A percentile compares a stretch with the other conserved stretches of the same genome.
Conservation (phyloP, 2,888 invertebrate genomes). For the Synanthedon andrenaeformis region DNA sequence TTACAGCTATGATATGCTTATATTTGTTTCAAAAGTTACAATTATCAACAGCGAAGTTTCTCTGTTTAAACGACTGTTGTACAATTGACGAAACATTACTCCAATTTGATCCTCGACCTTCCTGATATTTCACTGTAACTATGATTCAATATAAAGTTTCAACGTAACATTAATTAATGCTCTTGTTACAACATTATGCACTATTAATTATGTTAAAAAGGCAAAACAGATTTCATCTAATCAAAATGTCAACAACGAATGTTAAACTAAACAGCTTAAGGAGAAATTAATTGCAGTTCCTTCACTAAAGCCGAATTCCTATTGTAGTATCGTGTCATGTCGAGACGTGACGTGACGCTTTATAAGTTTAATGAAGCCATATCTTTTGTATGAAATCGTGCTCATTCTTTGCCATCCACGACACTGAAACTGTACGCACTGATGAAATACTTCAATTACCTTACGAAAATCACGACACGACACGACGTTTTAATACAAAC, state of each 20-base stretch:
- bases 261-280: slow-evolving; percentile 66
- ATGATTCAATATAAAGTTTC: slow-evolving; percentile 20
- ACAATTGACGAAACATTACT: slow-evolving; percentile 64
- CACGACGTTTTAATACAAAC: too few species aligned
- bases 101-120: slow-evolving; percentile 46
- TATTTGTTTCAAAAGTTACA: slow-evolving; percentile 78
- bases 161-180: slow-evolving; percentile 54
- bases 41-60: slow-evolving; percentile 70
- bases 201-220: slow-evolving; percentile 61
- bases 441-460: too few species aligned
- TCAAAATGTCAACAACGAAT: slow-evolving; percentile 68
- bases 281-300: slow-evolving; percentile 36
- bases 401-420: too few species aligned
- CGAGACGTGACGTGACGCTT: too few species aligned
- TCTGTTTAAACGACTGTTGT: slow-evolving; percentile 43
- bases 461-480: too few species aligned
- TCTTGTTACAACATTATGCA: slow-evolving; percentile 59
- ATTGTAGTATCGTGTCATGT: too few species aligned
- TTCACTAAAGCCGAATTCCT: slow-evolving; percentile 12
- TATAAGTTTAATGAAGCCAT: too few species aligned
- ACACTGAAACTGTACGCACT: too few species aligned
- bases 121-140: slow-evolving; percentile 53
- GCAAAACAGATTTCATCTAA: slow-evolving; percentile 66
- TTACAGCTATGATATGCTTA: slow-evolving; percentile 96
- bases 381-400: too few species aligned